These are phyloP conservation scores for Pitangus sulphuratus DNA, from an alignment of 2,797 vertebrate species.

Conservation along the genomic window DNA sequence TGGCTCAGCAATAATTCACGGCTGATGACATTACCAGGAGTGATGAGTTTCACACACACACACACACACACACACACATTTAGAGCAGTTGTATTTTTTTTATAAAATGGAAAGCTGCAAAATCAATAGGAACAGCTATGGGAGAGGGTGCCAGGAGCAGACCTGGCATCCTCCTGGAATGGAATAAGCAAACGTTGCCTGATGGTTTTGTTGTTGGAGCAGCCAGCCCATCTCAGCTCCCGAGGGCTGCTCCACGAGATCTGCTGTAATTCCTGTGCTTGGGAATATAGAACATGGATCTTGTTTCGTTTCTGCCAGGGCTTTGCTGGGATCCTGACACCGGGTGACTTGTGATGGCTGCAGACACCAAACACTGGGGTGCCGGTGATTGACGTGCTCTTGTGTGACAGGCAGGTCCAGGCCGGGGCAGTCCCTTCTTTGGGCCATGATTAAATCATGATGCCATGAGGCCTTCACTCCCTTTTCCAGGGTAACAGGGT, in stretches of 20 bases:
- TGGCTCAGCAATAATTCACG: constrained; percentile 37
- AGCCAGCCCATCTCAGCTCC: not conserved
- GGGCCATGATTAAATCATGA: not conserved
- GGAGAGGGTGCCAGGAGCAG: not conserved
- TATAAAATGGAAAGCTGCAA: constrained; percentile 1
- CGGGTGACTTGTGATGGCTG: constrained; percentile 33
- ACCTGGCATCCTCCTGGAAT: not conserved
- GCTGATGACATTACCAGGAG: constrained; percentile 53
- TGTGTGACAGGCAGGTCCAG: constrained; percentile 61
- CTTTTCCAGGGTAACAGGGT: not conserved
- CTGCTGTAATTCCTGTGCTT: not conserved
- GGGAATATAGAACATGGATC: not conserved
- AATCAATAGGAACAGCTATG: constrained; percentile 30
- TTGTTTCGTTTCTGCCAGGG: constrained; percentile 43
- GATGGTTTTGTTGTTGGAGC: constrained; percentile 24
- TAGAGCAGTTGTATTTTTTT: constrained; percentile 7
- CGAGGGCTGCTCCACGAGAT: not conserved
- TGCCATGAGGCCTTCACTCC: not conserved
- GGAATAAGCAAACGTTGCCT: not conserved
- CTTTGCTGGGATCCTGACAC: constrained; percentile 42
- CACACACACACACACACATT: constrained; percentile 26
- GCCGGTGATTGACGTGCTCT: constrained; percentile 44
- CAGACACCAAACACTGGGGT: constrained; percentile 14
- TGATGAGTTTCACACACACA: constrained; percentile 46
- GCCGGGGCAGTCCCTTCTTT: constrained; percentile 24